Conservation (phyloP, 23 tunicate genomes). For the Styela clava region DNA sequence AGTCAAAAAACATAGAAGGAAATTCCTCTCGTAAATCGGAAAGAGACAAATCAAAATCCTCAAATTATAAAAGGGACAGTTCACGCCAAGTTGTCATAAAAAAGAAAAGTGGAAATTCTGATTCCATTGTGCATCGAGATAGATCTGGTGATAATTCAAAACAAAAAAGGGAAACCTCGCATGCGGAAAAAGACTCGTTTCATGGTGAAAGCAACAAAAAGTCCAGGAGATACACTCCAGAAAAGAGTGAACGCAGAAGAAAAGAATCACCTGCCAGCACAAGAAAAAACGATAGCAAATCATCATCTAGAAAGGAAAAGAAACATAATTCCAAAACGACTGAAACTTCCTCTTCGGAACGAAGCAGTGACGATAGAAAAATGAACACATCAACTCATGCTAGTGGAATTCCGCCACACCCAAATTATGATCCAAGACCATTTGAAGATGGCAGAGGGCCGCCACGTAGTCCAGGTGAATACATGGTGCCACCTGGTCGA, state of each 20-base stretch:
- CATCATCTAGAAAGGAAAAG: background rate
- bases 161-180: background rate
- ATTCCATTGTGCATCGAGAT: background rate
- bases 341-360: background rate
- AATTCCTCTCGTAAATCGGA: background rate
- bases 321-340: background rate
- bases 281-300: background rate
- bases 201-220: background rate
- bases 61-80: background rate
- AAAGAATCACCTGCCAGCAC: background rate
- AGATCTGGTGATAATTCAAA: background rate
- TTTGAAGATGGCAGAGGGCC: conserved; percentile 29
- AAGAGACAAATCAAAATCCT: background rate
- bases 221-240: background rate
- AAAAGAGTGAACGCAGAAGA: background rate
- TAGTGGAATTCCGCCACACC: conserved; percentile 20
- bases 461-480: conserved; percentile 13
- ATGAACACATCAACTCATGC: conserved; percentile 19
- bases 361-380: background rate
- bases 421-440: conserved; percentile 13
- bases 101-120: background rate
- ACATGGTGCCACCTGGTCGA: conserved; percentile 9
- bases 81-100: background rate
- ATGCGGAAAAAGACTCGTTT: background rate
- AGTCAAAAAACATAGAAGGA: background rate